A percentile compares a stretch with the other conserved stretches of the same genome.
Evolutionary conservation across 1,140 invertebrate species (phyloP).

Genomic region (Zaprionus vittiger): DNA sequence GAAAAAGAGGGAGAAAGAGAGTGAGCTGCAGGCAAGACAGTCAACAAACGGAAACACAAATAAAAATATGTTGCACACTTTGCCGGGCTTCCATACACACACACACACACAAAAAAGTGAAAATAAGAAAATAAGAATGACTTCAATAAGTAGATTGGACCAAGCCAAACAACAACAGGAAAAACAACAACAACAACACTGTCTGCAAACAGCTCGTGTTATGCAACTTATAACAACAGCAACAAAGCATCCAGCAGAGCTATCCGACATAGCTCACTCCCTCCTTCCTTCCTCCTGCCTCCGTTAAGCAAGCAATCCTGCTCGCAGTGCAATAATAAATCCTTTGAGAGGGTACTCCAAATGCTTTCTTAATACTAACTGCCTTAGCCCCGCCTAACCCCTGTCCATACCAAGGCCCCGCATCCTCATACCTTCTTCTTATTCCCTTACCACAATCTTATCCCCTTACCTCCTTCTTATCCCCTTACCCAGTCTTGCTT

Average conservation of each 20-base stretch:
- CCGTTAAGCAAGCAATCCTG: conserved; percentile 28
- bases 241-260: conserved; percentile 7
- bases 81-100: conserved; percentile 5
- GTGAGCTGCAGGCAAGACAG: not conserved
- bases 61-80: conserved; percentile 68
- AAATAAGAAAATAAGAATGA: conserved; percentile 13
- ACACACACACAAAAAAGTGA: conserved; percentile 17
- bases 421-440: too few relatives aligned
- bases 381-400: not conserved
- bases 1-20: not conserved
- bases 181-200: conserved; percentile 1
- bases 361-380: conserved; percentile 51
- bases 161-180: conserved; percentile 9
- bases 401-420: too few relatives aligned
- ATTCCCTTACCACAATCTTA: too few relatives aligned
- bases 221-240: conserved; percentile 39
- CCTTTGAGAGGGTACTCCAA: conserved; percentile 55
- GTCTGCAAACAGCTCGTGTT: conserved; percentile 31
- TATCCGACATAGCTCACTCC: not conserved
- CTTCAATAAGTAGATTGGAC: conserved; percentile 42
- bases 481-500: too few relatives aligned
- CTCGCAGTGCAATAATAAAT: conserved; percentile 55
- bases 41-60: conserved; percentile 54
- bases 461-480: too few relatives aligned
- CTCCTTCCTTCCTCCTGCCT: not conserved